A percentile compares a stretch with the other conserved stretches of the same genome.
phyloP scores from a whole-genome alignment of 2,888 invertebrate species.

The Ypsolopha scabrella region DNA sequence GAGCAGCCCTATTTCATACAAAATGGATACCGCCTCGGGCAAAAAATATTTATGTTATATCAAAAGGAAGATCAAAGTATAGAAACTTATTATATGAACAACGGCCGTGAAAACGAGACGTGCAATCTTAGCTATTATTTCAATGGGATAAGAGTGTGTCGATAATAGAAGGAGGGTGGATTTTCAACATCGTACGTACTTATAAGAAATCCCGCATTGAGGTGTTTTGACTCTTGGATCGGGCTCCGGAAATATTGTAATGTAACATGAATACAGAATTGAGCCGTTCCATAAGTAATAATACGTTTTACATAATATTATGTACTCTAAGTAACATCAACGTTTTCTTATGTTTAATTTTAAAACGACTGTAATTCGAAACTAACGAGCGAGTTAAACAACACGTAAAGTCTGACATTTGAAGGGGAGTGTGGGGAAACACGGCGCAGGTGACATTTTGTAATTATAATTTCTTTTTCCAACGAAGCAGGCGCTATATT shows the following conservation, averaged over 20 bases:
- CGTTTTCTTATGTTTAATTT: neutral
- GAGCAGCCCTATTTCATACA: conserved; percentile 25
- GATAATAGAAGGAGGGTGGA: too few species aligned
- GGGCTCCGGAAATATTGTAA: conserved; percentile 43
- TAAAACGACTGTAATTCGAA: neutral
- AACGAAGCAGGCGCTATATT: conserved; percentile 11
- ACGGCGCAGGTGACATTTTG: conserved; percentile 7
- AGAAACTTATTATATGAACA: conserved; percentile 6
- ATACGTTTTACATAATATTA: conserved; percentile 37
- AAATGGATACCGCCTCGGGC: conserved; percentile 43
- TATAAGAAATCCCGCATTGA: conserved; percentile 3
- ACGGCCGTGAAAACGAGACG: conserved; percentile 17
- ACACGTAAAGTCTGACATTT: conserved; percentile 19
- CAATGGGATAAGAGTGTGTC: too few species aligned
- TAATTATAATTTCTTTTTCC: conserved; percentile 8
- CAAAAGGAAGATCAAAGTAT: conserved; percentile 55
- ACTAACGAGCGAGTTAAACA: conserved; percentile 21
- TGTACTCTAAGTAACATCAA: conserved; percentile 24
- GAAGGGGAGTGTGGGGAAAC: neutral
- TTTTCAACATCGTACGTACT: too few species aligned
- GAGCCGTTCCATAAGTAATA: conserved; percentile 25
- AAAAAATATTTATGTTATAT: conserved; percentile 55
- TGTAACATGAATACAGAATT: conserved; percentile 50
- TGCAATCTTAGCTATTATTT: too few species aligned
- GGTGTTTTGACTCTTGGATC: conserved; percentile 19